phyloP scores from a whole-genome alignment of 2,797 vertebrate genomes.

The Ateles fusciceps region DNA sequence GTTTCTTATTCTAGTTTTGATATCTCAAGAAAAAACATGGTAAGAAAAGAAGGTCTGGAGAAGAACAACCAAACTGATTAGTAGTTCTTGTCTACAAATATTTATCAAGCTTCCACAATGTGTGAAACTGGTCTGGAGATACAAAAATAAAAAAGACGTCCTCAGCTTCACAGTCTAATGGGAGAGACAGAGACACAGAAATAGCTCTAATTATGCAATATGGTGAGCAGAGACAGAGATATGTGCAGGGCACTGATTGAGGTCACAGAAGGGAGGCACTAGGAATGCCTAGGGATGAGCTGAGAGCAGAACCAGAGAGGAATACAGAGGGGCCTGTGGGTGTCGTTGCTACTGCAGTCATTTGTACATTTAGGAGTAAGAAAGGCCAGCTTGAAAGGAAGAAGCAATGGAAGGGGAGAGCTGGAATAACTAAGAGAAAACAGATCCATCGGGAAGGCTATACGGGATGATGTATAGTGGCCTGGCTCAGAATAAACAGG shows the following conservation, averaged over 20 bases:
- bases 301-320: neutral
- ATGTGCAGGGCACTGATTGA: no score
- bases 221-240: neutral
- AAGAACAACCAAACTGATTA: neutral
- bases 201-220: no score
- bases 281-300: accelerated
- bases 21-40: neutral
- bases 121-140: neutral
- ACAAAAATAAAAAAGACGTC: neutral
- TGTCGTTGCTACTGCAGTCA: neutral
- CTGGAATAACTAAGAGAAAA: neutral
- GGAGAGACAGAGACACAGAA: neutral
- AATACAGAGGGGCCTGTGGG: accelerated
- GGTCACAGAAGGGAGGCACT: neutral
- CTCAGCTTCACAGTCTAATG: neutral
- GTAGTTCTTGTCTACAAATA: neutral
- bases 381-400: neutral
- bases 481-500: neutral
- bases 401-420: neutral
- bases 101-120: neutral
- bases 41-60: neutral
- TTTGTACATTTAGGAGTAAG: neutral
- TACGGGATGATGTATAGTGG: neutral
- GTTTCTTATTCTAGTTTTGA: neutral
- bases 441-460: neutral